Evolutionary conservation across 35 echinoderm and acorn worm species (phyloP), one percentile per base, ranked within the genome.

Genomic region (Eucidaris tribuloides): DNA sequence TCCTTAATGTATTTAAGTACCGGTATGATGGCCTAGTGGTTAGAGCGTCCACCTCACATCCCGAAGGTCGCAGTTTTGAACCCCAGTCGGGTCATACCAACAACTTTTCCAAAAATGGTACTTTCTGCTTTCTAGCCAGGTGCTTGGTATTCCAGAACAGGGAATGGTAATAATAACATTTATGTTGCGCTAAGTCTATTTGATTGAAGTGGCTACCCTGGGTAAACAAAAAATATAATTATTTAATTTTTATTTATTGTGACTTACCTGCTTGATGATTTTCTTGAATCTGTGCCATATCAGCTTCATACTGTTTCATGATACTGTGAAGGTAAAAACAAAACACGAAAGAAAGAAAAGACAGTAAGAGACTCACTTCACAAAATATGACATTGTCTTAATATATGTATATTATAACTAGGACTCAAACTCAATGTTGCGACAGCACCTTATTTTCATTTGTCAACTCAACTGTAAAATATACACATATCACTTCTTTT

Each of bases 251-350:
- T 33, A 11, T 78, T 14, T 22, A 11, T 14, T 70, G 14, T 44
- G 22, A 17, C 74, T 68, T 80, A 93, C 91, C 91, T 30, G 85
- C 85, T 87, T 89, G 46, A 46, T 84, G 81, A 39, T 81, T 89
- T 29, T 89, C 85, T 33, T 93, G 91, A 57, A 93, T 63, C 29
- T 65, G 40, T 28, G 62, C 74, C 28, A 93, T 28, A 44, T 90
- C 85, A 7, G 60, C 80, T 64, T 90, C 60, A 84, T 93, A 99
- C 58, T 99, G 85, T 76, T 92, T 93, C 58, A 99, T 65, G 24
- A 97, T 90, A 56, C 94, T 97, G 81, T 71, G 33, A 65, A 31
- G 15, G 70, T 42, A 45, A 84, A 48, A 33, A 45, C 17, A 83
- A 42, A 55, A n/a, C n/a, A 79, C 25, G 13, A 9, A 14, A 28